Evolutionary conservation across 2,888 invertebrate genomes (phyloP).

Genomic region (Drosophila histrio): DNA sequence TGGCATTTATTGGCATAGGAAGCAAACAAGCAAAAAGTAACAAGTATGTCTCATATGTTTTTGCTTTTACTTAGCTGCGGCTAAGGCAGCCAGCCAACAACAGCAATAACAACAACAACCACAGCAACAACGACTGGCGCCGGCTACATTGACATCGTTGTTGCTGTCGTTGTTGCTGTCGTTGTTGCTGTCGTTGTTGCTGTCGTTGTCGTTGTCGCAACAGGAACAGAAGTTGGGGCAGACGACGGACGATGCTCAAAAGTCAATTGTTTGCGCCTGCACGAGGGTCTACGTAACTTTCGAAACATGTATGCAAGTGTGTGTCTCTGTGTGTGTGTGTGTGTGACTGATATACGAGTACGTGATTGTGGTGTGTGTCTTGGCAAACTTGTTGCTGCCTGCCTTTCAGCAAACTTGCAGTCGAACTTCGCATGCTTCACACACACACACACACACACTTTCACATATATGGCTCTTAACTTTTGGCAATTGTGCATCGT

Average conservation of each 20-base stretch:
- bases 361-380: slow-evolving; percentile 61
- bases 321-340: slow-evolving; percentile 2
- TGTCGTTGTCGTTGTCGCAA: not conserved
- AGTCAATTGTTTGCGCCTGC: slow-evolving; percentile 74
- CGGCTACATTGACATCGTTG: slow-evolving; percentile 51
- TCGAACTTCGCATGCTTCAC: slow-evolving; percentile 35
- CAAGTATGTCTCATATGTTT: slow-evolving; percentile 62
- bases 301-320: slow-evolving; percentile 26
- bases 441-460: slow-evolving; percentile 1
- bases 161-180: not conserved
- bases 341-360: slow-evolving; percentile 58
- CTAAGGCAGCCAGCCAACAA: slow-evolving; percentile 40
- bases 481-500: slow-evolving; percentile 56
- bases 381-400: slow-evolving; percentile 65
- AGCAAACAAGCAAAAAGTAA: slow-evolving; percentile 63
- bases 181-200: slow-evolving; percentile 5
- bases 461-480: slow-evolving; percentile 17
- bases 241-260: slow-evolving; percentile 48
- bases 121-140: slow-evolving; percentile 35
- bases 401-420: slow-evolving; percentile 54
- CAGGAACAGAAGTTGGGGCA: slow-evolving; percentile 12
- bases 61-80: slow-evolving; percentile 63
- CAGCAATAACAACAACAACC: slow-evolving; percentile 28
- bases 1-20: slow-evolving; percentile 62
- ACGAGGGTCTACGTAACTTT: slow-evolving; percentile 64